Conservation (phyloP, 2,888 invertebrate species). For the Rotaria sp. region DNA sequence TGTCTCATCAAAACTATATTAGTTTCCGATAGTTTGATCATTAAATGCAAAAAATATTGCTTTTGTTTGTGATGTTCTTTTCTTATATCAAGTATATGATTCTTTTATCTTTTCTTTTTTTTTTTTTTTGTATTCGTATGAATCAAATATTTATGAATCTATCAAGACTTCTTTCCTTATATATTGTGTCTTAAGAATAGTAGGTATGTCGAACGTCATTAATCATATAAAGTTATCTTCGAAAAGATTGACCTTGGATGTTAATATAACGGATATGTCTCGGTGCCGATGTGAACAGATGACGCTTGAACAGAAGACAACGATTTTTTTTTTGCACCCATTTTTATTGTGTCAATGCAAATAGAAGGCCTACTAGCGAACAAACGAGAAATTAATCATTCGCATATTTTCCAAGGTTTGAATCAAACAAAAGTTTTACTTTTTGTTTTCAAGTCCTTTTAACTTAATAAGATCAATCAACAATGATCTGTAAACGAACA, state of each 20-base stretch:
- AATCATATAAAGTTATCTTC: not conserved
- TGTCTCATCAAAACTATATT: too few species aligned
- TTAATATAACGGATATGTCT: not conserved
- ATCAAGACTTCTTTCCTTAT: not conserved
- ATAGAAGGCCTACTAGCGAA: not conserved
- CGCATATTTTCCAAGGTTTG: not conserved
- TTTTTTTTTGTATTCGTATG: too few species aligned
- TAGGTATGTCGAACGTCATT: not conserved
- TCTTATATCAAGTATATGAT: too few species aligned
- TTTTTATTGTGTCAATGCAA: not conserved
- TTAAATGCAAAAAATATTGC: too few species aligned
- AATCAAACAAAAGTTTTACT: not conserved
- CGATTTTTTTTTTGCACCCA: not conserved
- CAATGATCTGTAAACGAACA: not conserved
- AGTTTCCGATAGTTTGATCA: too few species aligned
- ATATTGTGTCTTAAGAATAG: not conserved
- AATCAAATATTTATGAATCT: not conserved
- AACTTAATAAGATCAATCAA: not conserved
- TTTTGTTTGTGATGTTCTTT: too few species aligned
- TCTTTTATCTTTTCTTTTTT: too few species aligned
- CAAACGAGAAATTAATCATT: not conserved
- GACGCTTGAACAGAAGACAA: not conserved
- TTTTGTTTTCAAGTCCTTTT: not conserved
- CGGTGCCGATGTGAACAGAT: conserved; percentile 4
- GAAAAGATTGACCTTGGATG: not conserved